These are phyloP conservation scores for Zosterops japonicus DNA, from an alignment of 2,113 vertebrate species.

Conservation along the genomic window DNA sequence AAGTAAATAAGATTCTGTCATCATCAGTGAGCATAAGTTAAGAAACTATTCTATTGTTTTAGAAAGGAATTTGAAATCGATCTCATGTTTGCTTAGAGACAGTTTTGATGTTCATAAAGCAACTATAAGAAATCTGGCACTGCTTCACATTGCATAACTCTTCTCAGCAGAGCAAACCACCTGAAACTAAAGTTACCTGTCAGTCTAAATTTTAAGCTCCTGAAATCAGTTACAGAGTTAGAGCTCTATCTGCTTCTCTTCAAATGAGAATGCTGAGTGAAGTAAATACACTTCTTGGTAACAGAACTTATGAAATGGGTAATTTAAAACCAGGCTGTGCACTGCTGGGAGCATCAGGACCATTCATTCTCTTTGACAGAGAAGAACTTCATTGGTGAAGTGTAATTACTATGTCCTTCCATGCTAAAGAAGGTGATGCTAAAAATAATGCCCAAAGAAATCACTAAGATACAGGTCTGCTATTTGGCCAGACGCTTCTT, in stretches of 20 bases:
- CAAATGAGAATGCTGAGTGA: not conserved
- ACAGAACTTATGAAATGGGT: not conserved
- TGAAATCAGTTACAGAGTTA: not conserved
- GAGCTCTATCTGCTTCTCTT: not conserved
- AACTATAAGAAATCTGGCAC: not conserved
- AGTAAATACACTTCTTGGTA: not conserved
- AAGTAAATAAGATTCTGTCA: not conserved
- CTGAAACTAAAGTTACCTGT: not conserved
- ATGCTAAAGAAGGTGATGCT: not conserved
- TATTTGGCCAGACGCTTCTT: not conserved
- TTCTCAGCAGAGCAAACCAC: not conserved
- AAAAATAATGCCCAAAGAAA: not conserved
- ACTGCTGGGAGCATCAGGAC: not conserved
- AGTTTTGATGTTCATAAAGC: not conserved
- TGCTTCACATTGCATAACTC: not conserved
- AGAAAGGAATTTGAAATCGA: not conserved
- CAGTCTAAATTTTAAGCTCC: not conserved
- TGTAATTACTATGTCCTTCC: not conserved
- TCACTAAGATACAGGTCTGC: not conserved
- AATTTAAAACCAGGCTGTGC: not conserved
- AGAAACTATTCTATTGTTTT: not conserved
- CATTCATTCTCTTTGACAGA: not conserved
- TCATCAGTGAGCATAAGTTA: not conserved
- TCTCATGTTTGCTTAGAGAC: not conserved
- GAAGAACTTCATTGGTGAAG: not conserved